Percentiles rank a stretch among this genome's conserved stretches.
Evolutionary conservation across 2,888 invertebrate genomes (phyloP).

Genomic region (Troilus luridus): DNA sequence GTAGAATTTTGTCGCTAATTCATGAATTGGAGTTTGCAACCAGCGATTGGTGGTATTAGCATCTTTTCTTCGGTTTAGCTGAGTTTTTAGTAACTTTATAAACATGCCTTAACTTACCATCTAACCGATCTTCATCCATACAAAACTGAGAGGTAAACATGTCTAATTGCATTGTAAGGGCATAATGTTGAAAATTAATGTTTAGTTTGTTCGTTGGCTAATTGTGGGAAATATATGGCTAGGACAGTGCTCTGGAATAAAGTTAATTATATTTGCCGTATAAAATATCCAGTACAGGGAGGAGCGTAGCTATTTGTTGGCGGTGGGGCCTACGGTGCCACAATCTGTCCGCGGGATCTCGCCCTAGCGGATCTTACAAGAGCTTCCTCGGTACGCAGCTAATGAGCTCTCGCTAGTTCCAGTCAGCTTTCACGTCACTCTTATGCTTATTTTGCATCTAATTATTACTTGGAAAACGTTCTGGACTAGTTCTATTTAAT

Average conservation of each 20-base stretch:
- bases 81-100: no score
- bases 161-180: neutral
- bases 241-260: neutral
- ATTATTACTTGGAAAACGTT: no score
- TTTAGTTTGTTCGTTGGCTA: neutral
- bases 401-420: neutral
- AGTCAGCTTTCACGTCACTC: neutral
- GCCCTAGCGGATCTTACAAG: slow-evolving; percentile 3
- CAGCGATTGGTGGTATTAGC: no score
- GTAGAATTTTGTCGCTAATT: no score
- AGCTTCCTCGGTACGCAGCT: slow-evolving; percentile 26
- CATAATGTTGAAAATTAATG: neutral
- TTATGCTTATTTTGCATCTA: neutral
- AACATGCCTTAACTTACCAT: neutral
- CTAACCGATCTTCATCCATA: neutral
- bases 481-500: no score
- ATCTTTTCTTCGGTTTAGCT: no score
- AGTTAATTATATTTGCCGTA: neutral
- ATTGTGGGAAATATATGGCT: neutral
- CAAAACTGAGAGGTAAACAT: neutral
- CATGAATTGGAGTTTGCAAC: no score
- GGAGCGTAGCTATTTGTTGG: slow-evolving; percentile 25
- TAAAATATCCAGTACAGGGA: neutral
- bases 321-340: neutral
- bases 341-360: neutral